Base-by-base conservation (phyloP, 1,140 invertebrate genomes). In the Conopomorpha cramerella region DNA sequence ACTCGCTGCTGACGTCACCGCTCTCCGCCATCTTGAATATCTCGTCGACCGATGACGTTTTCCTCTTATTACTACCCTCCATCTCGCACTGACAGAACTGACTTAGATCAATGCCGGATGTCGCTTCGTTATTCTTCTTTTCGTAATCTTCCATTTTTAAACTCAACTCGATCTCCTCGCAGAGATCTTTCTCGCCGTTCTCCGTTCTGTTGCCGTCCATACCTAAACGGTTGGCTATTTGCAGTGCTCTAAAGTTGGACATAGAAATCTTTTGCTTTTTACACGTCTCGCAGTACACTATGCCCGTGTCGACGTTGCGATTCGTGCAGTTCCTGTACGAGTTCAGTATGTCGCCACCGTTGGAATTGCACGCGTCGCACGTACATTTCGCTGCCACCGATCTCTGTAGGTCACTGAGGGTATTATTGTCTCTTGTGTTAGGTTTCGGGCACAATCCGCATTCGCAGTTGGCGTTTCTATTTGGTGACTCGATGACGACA, bases 31-130 rank as follows among this genome's bases (percentile, higher is more conserved):
- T 62, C 32, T 71, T 77, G 54, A 84, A 86, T 44, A 89, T 86
- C 67, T 89, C 87, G 59, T 89, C 87, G 35, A 89, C 82, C 3
- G 87, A 83, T 0, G 72, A 77, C 1, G 77, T 78, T 39, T 78
- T 78, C 15, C 71, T 48, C 37, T 73, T 73, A 23, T 41, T 19
- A 29, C n/a, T 42, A 49, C 2, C 38, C 0, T 67, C 70, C 17
- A 77, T 28, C 28, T 77, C 73, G 16, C 77, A 79, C 34, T 74
- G 64, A 45, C 77, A 79, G 43, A 79, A 79, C 45, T 79, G 77
- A 49, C 51, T 73, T n/a, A 79, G 41, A 38, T 79, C 77, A 30
- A 79, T 79, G 1, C 70, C 73, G 0, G 64, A 59, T 0, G 55
- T 60, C 0, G 68, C 58, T 29, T 77, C 68, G 0, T 71, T 67